Conservation (phyloP, 2,797 vertebrate genomes). For the Cossypha niveicapilla region DNA sequence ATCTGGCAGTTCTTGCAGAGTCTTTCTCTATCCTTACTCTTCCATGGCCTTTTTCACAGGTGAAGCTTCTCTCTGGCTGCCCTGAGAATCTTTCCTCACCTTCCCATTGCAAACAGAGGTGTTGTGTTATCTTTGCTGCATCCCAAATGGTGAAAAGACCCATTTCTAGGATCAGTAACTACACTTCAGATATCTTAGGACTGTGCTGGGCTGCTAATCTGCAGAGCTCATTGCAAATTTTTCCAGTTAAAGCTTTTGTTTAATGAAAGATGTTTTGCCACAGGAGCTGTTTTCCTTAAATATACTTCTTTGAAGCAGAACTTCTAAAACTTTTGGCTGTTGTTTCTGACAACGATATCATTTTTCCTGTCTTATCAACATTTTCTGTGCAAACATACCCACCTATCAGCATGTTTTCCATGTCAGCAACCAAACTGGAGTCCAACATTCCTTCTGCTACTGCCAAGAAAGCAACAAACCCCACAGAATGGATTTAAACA, state of each 20-base stretch:
- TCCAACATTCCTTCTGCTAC: neutral
- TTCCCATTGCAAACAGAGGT: neutral
- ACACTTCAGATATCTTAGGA: neutral
- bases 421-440: neutral
- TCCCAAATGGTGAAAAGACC: neutral
- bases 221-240: neutral
- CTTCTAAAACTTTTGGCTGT: neutral
- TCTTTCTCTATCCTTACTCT: neutral
- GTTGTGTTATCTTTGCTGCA: neutral
- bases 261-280: neutral
- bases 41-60: neutral
- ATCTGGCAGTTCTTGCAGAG: neutral
- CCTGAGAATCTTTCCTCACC: neutral
- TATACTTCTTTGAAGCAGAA: neutral
- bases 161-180: neutral
- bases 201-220: neutral
- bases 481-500: neutral
- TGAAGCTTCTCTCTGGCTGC: neutral
- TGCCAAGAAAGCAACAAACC: neutral
- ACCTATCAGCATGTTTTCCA: neutral
- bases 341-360: neutral
- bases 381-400: constrained; percentile 7
- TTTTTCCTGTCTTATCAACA: constrained; percentile 27
- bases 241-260: neutral
- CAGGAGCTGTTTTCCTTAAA: neutral